phyloP scores from a whole-genome alignment of 2,888 invertebrate genomes.

The Stenodema calcarata region DNA sequence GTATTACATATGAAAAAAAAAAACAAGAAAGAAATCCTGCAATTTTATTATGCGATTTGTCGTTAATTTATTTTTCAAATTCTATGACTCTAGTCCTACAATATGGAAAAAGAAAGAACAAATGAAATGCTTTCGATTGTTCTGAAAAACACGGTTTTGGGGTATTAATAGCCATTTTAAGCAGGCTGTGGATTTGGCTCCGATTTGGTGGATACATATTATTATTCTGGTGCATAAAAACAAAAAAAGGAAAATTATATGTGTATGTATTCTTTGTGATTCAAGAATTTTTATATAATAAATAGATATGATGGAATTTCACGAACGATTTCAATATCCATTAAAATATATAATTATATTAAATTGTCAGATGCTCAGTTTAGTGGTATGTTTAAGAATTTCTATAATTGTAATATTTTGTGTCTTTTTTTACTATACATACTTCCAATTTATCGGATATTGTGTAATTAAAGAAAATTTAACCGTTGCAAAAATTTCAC shows the following conservation, averaged over 20 bases:
- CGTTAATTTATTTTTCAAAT: conserved; percentile 44
- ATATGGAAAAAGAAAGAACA: conserved; percentile 21
- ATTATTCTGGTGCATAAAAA: conserved; percentile 51
- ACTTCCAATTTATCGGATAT: conserved; percentile 36
- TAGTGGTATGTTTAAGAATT: conserved; percentile 52
- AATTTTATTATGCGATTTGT: not conserved
- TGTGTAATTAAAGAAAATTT: conserved; percentile 40
- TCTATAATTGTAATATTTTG: conserved; percentile 36
- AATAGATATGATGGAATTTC: conserved; percentile 50
- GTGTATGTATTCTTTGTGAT: conserved; percentile 55
- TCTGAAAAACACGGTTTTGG: not conserved
- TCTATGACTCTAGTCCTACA: conserved; percentile 47
- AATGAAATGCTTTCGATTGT: conserved; percentile 4
- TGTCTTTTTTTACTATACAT: conserved; percentile 48
- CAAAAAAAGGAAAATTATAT: conserved; percentile 47
- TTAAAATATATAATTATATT: conserved; percentile 45
- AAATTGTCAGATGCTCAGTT: conserved; percentile 56
- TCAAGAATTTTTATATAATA: conserved; percentile 54
- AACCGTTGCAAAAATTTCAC: conserved; percentile 22
- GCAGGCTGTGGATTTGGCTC: conserved; percentile 54
- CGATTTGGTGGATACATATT: conserved; percentile 46
- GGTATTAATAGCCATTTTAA: conserved; percentile 49
- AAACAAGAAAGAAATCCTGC: not conserved
- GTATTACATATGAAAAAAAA: not conserved
- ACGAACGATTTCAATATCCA: conserved; percentile 50